Conservation (phyloP, 2,113 vertebrate species). For the Pollimyrus isidori region DNA sequence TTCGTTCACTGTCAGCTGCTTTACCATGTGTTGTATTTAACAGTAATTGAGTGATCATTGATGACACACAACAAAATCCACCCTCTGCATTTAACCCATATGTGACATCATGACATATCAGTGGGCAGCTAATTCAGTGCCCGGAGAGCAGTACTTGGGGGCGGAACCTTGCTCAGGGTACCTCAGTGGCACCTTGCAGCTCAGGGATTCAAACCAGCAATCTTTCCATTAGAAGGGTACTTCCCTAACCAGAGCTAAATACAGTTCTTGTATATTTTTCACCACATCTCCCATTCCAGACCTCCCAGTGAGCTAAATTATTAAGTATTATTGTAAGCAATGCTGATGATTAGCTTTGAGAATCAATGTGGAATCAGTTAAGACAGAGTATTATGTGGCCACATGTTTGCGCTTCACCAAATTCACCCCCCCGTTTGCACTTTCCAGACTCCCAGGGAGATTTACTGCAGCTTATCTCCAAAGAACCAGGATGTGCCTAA, state of each 20-base stretch:
- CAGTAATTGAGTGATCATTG: not conserved
- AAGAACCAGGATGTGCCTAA: conserved; percentile 57
- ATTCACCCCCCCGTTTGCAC: conserved; percentile 33
- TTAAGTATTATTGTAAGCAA: not conserved
- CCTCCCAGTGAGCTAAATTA: not conserved
- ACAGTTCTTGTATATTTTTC: not conserved
- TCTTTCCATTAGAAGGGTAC: no score
- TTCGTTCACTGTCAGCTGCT: not conserved
- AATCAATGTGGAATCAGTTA: conserved; percentile 13
- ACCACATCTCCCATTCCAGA: not conserved
- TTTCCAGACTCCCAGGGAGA: conserved; percentile 53
- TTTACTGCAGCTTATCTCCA: conserved; percentile 63
- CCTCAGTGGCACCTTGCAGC: no score
- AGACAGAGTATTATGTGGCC: conserved; percentile 19
- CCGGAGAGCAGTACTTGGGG: no score
- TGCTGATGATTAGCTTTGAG: not conserved
- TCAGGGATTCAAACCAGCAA: no score
- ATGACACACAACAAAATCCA: no score
- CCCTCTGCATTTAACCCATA: no score
- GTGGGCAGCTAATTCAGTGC: no score
- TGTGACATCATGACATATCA: no score
- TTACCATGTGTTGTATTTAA: not conserved
- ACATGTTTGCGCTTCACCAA: conserved; percentile 37
- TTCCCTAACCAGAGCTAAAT: not conserved
- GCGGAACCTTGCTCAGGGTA: no score